Base-by-base conservation (phyloP, 2,113 vertebrate species). In the Calidris pygmaea region DNA sequence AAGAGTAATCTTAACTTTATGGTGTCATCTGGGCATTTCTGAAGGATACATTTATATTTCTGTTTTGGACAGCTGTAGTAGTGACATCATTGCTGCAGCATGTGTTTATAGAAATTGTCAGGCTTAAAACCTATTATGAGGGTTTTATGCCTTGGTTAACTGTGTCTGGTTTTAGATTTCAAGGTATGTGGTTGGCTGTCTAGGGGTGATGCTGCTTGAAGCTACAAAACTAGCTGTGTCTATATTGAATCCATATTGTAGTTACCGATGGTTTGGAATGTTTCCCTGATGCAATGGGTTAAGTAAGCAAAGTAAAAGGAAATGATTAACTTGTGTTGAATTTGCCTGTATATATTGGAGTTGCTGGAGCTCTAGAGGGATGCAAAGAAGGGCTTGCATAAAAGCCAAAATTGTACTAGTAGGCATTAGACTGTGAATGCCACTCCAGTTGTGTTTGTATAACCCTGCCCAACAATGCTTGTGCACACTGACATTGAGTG, bases 41-140 rank as follows among this genome's bases (percentile, higher is more conserved):
- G 39, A 74, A 59, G 56, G 56, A 27, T 56, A 18, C 4, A 14
- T 21, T 81, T 56, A 8, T 66, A 43, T 78, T 93, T 93, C 37
- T 85, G 10, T 35, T 87, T 82, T 79, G 34, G 78, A 60, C 71
- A 90, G 90, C 78, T 91, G 67, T 21, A 43, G 15, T 8, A 10
- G 82, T 95, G 94, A 93, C 24, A 60, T 92, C 82, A 96, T 23
- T 90, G 62, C 45, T 85, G 39, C 67, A 88, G 65, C 65, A 85
- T 70, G 52, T 82, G 53, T 92, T 94, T 93, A 53, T 80, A 43
- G 67, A 86, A 58, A 58, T 94, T 65, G 47, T 62, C 59, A 58
- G 63, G 19, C 62, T 70, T 48, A 43, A 85, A 80, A 39, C 19
- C 12, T 76, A 6, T 79, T 85, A 45, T 3, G 32, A 83, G 59